Evolutionary conservation across 2,888 invertebrate species (phyloP), one percentile per base, ranked within the genome.

Genomic region (Alviniconcha strummeri): DNA sequence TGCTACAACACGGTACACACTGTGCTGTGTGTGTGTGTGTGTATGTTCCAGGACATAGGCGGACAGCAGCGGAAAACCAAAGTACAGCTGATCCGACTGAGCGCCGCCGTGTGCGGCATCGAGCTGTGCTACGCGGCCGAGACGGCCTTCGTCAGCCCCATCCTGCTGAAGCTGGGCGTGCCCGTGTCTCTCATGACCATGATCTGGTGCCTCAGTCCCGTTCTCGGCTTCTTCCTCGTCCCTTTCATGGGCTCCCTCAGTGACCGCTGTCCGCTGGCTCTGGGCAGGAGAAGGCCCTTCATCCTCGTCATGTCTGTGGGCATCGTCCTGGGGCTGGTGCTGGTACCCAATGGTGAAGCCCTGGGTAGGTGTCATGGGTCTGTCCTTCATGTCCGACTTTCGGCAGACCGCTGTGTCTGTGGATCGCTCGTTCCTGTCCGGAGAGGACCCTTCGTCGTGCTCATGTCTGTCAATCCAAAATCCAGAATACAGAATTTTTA

Each of bases 41-140:
- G 64, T 64, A 4, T 71, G n/a, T 71, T 17, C 13, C 71, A 71
- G 71, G n/a, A 9, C 71, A n/a, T 8, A 8, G 71, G 71, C 13
- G 71, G 7, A 69, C 69, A 69, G 7, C 82, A 86, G 9, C 87
- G 89, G 54, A 93, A 98, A 93, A 87, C 91, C 36, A 89, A 90
- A 55, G 83, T 90, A 5, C 90, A 93, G 87, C 94, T 98, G 88
- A 96, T 98, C 88, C 95, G 97, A 13, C 96, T 98, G 87, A 98
- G 98, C 52, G 97, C 98, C 0, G 98, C 98, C 0, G 98, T 99
- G 0, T 98, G 98, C 97, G 98, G 99, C 2, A 98, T 99, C 84
- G 98, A 99, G 93, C 98, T 99, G 94, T 98, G 98, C 0, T 99
- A 99, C 92, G 98, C 99, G 0, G 98, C 98, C 0, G 98, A 99